Conservation (phyloP, 2,113 vertebrate genomes). For the Heteronetta atricapilla region DNA sequence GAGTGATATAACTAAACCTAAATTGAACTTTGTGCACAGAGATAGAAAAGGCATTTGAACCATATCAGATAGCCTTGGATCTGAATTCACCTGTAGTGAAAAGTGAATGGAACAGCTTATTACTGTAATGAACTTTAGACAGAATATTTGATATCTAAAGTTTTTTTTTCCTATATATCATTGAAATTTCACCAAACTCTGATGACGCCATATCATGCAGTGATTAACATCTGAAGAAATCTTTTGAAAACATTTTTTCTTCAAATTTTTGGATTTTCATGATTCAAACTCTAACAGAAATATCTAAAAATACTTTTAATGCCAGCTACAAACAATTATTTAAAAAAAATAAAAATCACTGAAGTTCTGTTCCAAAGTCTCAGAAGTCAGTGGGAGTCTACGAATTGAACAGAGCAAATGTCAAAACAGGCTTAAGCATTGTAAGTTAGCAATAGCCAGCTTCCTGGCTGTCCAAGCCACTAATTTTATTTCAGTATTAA, state of each 20-base stretch:
- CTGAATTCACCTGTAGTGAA: background rate
- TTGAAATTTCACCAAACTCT: background rate
- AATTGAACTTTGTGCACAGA: background rate
- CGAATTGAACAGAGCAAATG: background rate
- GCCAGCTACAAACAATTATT: background rate
- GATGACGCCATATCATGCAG: background rate
- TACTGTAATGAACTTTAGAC: background rate
- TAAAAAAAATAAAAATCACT: background rate
- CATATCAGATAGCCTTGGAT: background rate
- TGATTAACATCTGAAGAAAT: background rate
- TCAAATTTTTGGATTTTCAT: background rate
- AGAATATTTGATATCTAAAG: background rate
- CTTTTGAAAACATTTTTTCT: rapidly evolving
- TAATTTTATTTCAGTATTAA: background rate
- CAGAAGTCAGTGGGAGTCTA: background rate
- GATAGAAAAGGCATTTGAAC: background rate
- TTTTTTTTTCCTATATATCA: background rate
- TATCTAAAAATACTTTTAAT: background rate
- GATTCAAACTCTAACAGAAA: background rate
- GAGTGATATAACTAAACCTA: background rate
- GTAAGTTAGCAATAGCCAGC: background rate
- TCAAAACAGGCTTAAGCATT: background rate
- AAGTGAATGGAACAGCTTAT: background rate
- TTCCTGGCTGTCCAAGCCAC: background rate
- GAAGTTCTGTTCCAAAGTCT: background rate